Evolutionary conservation across 2,113 vertebrate genomes (phyloP).

Genomic region (Origma solitaria): DNA sequence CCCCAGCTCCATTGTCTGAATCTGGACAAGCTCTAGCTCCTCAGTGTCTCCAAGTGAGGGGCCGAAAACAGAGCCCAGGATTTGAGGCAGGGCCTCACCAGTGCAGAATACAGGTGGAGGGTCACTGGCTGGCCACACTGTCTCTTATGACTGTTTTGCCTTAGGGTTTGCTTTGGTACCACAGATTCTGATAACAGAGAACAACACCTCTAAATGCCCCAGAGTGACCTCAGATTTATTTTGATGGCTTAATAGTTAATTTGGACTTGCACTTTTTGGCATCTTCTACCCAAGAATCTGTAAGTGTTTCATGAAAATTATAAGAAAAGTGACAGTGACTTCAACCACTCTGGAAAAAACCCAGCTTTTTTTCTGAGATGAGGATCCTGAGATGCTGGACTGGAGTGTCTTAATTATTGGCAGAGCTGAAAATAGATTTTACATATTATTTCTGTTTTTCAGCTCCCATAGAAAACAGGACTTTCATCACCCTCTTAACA

Average conservation of each 20-base stretch:
- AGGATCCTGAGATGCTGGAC: not conserved
- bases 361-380: not conserved
- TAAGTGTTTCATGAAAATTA: not conserved
- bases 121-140: not conserved
- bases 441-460: not conserved
- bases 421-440: not conserved
- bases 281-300: not conserved
- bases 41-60: not conserved
- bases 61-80: not conserved
- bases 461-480: not conserved
- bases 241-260: not conserved
- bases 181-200: not conserved
- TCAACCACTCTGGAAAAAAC: not conserved
- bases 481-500: not conserved
- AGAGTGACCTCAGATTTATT: not conserved
- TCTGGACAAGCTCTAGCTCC: accelerated
- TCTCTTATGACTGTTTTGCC: not conserved
- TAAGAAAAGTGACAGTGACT: not conserved
- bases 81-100: not conserved
- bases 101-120: accelerated
- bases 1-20: not conserved
- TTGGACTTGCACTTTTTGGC: not conserved
- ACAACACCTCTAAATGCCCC: not conserved
- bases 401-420: not conserved
- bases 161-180: not conserved